Conservation (phyloP, 2,797 vertebrate genomes). For the Manis javanica region DNA sequence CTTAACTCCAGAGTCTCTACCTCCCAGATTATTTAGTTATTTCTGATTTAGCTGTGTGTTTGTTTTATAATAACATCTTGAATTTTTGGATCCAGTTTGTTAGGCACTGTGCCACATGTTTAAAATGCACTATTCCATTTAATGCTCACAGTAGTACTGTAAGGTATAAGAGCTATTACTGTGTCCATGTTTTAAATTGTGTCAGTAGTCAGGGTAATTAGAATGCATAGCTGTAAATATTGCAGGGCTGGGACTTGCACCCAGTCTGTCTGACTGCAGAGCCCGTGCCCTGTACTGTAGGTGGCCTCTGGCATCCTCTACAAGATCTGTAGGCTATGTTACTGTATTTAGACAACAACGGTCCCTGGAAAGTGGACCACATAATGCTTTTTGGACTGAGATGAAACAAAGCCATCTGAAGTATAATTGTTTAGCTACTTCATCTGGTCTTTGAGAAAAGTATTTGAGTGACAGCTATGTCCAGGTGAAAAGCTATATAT, state of each 20-base stretch:
- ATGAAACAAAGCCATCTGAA: conserved; percentile 37
- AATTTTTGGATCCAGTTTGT: background rate
- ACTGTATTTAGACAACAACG: conserved; percentile 31
- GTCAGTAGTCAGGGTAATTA: background rate
- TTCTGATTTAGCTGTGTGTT: background rate
- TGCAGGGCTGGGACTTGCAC: background rate
- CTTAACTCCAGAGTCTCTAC: background rate
- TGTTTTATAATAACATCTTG: background rate
- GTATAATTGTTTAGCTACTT: conserved; percentile 11
- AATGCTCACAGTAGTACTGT: background rate
- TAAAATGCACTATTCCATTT: background rate
- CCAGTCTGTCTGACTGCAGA: background rate
- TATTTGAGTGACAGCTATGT: conserved; percentile 10
- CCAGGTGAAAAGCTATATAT: background rate
- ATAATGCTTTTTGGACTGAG: background rate
- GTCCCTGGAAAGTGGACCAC: background rate
- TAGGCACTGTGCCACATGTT: background rate
- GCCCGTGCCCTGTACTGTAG: background rate
- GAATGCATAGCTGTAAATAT: background rate
- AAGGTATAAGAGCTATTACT: conserved; percentile 43
- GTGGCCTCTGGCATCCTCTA: background rate
- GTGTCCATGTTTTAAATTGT: conserved; percentile 6
- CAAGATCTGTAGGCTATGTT: background rate
- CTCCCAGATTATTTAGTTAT: background rate
- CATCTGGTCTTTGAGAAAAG: background rate